Base-by-base conservation (phyloP, 2,888 invertebrate genomes). In the Luperina nickerlii region DNA sequence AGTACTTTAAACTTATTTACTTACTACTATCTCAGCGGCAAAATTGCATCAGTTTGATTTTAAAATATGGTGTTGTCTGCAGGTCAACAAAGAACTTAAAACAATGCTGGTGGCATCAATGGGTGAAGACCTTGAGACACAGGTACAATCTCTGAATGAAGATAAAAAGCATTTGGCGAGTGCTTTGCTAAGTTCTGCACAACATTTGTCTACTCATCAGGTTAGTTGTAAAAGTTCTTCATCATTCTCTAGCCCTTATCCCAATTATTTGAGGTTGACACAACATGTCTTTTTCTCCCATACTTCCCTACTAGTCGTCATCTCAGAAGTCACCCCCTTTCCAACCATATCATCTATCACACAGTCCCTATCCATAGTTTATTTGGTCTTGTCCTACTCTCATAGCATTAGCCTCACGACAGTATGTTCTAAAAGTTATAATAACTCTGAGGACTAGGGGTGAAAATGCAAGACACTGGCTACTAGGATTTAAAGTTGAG, bases 21-120 rank as follows among this genome's bases (percentile, higher is more conserved):
- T 20, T 45, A 13, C 9, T 54, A 7, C 3, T 51, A 70, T 62
- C 27, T 32, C n/a, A n/a, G 24, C 11, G 54, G 3, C 11, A 45
- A 5, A n/a, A 81, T 83, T 81, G 38, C 82, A 84, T 85, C 75
- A 24, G 3, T 60, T 63, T 45, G 27, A 62, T 38, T 18, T 57
- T 42, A 51, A 76, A 57, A 74, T 38, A 42, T 57, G 4, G 15
- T 71, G 38, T 75, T 77, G 84, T 85, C 82, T 89, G 3, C 85
- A 98, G 98, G 98, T 99, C 0, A 99, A 99, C 95, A 98, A 98
- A 76, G 99, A 99, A 95, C 96, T 99, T 76, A 99, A 99, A 94
- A 99, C 98, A 91, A 97, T 99, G 94, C 95, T 99, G 78, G 99
- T 99, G 11, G 99, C 99, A 15, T 99, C 99, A 24, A 98, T 99